Base-by-base conservation (phyloP, 1,140 invertebrate species). In the Agrypnia vestita region DNA sequence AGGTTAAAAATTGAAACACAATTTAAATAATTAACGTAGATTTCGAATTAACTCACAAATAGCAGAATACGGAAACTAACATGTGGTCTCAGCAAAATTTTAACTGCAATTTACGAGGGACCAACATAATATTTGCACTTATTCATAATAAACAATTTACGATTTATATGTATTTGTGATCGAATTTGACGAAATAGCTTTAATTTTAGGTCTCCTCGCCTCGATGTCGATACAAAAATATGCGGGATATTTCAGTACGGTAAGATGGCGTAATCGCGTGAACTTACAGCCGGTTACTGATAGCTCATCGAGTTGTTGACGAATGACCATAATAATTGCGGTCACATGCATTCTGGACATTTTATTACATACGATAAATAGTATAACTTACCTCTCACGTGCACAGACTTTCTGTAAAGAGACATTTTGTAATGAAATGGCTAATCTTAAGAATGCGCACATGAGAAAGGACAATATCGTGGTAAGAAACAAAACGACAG, bases 391-490 rank as follows among this genome's bases (percentile, higher is more conserved):
- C 88, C 88, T 89, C 87, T 84, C 87, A 88, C 87, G 87, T 86
- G 86, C 86, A 88, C 85, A 89, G 86, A 88, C 85, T 84, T 86
- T 89, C 88, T 89, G 88, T 86, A 89, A 89, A 89, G 86, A 89
- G 88, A 89, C 86, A 89, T 89, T 89, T 89, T 88, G 87, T 88
- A 87, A 89, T 88, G 86, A 88, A 89, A 89, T 89, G 88, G 88
- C 88, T 85, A 89, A 88, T 89, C 88, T 87, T 88, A 86, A 88
- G 88, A 86, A 89, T 88, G 88, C 88, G 88, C 89, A 89, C 88
- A 89, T 89, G 88, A 89, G 89, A 89, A 88, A 89, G 89, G 88
- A 89, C 67, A 78, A 72, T 74, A 74, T 74, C 71, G 71, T 74
- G 71, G 71, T 74, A 74, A 74, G 25, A 74, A 49, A 76, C 56